phyloP scores from a whole-genome alignment of 2,113 vertebrate genomes.

The Elaphurus davidianus region DNA sequence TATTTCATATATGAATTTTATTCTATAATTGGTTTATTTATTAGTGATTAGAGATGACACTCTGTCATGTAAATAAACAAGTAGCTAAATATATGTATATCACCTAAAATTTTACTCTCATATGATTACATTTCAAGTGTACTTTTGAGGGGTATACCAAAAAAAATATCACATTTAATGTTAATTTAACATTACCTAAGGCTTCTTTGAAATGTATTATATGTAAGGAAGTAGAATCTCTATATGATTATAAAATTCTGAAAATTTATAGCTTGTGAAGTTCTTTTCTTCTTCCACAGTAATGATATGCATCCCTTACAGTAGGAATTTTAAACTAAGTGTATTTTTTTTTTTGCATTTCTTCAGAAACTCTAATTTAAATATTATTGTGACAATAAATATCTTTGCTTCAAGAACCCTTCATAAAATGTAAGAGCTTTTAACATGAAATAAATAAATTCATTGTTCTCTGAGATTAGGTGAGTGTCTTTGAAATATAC shows the following conservation, averaged over 20 bases:
- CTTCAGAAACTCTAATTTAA: constrained; percentile 39
- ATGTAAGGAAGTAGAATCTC: neutral
- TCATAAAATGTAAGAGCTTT: constrained; percentile 70
- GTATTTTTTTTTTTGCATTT: constrained; percentile 41
- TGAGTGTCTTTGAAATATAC: constrained; percentile 81
- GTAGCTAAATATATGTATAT: neutral
- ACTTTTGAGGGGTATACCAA: neutral
- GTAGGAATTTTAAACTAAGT: constrained; percentile 41
- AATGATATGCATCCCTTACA: neutral
- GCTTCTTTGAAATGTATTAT: constrained; percentile 18
- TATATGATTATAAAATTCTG: constrained; percentile 51
- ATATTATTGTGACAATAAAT: constrained; percentile 66
- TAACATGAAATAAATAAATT: constrained; percentile 77
- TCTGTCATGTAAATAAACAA: neutral
- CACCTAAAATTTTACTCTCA: neutral
- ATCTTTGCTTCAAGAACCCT: constrained; percentile 67
- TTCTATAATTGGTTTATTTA: neutral
- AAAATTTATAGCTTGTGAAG: neutral
- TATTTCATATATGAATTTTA: neutral
- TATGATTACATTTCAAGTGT: neutral
- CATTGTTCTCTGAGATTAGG: constrained; percentile 79
- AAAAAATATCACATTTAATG: neutral
- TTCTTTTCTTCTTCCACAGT: neutral
- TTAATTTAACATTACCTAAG: neutral
- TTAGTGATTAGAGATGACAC: neutral